Conservation (phyloP, 2,888 invertebrate species). For the Vesta saturnalis region DNA sequence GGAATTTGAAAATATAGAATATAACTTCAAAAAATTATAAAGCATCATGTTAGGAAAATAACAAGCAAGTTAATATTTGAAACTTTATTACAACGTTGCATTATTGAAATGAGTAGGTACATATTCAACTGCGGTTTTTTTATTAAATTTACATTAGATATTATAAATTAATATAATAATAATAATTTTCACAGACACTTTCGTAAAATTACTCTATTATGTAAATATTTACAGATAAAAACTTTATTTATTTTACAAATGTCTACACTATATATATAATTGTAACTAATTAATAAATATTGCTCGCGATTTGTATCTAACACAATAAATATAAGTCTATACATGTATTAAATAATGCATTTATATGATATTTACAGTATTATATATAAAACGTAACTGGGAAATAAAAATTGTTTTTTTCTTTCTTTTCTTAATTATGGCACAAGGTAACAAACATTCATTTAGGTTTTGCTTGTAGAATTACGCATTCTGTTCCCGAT, state of each 20-base stretch:
- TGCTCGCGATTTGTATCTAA: slow-evolving; percentile 46
- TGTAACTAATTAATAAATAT: slow-evolving; percentile 50
- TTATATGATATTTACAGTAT: slow-evolving; percentile 23
- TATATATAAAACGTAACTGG: slow-evolving; percentile 12
- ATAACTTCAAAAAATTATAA: background rate
- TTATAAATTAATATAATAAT: slow-evolving; percentile 37
- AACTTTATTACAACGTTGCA: slow-evolving; percentile 35
- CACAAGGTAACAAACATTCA: slow-evolving; percentile 37
- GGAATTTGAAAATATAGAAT: too few relatives aligned
- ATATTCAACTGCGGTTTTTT: slow-evolving; percentile 28
- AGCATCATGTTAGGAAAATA: too few relatives aligned
- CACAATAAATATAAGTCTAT: slow-evolving; percentile 48
- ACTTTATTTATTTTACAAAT: slow-evolving; percentile 46
- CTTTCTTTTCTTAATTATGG: slow-evolving; percentile 32
- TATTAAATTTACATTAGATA: slow-evolving; percentile 34
- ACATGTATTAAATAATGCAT: slow-evolving; percentile 31
- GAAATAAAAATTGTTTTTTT: slow-evolving; percentile 21
- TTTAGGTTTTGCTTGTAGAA: slow-evolving; percentile 30
- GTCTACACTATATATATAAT: slow-evolving; percentile 46
- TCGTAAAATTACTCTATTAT: slow-evolving; percentile 31
- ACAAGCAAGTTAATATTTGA: slow-evolving; percentile 23
- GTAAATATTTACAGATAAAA: slow-evolving; percentile 37
- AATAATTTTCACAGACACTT: slow-evolving; percentile 40
- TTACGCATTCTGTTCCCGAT: slow-evolving; percentile 46
- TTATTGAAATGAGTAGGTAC: slow-evolving; percentile 32